Evolutionary conservation across 2,113 vertebrate genomes (phyloP), one percentile per base, ranked within the genome.

Genomic region (Lepus europaeus): DNA sequence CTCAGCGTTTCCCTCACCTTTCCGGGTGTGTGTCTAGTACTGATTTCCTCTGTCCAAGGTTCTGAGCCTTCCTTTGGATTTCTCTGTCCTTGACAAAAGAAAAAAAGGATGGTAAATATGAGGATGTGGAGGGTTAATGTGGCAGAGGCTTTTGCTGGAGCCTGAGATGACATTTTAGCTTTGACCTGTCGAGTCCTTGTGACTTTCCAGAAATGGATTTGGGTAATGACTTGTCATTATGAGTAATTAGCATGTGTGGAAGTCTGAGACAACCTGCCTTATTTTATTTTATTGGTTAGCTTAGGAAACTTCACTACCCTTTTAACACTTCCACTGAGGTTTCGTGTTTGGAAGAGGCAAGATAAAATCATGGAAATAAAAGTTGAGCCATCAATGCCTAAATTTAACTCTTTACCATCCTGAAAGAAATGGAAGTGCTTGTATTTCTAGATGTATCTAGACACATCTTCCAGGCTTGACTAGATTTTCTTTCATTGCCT

Each of bases 191-290:
- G 1, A 68, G 64, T 22, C 92, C 96, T 80, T n/a, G 8, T 93
- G 97, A 96, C 94, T 97, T 97, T 91, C 74, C 80, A 82, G 88
- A 96, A 95, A 80, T 95, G 90, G 91, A 94, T 90, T 69, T 94
- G 89, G 92, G 87, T 97, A 53, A 91, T 95, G 92, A 82, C 83
- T 70, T 96, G 45, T 79, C 92, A 83, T 45, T 96, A 83, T 85
- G 94, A 94, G 73, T 96, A 93, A 96, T 96, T 87, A 97, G 68
- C 31, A 85, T 83, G 63, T 96, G 87, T 70, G 29, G 36, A 92
- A 96, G 51, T 51, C 97, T 85, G 88, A 96, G 82, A 93, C 85
- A 89, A 95, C 10, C 27, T 91, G 64, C 53, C n/a, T 74, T 82
- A 94, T 68, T 56, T 83, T 20, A 14, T 70, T 33, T 63, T 39